phyloP scores from a whole-genome alignment of 2,888 invertebrate genomes.

The Drosophila ezoana region DNA sequence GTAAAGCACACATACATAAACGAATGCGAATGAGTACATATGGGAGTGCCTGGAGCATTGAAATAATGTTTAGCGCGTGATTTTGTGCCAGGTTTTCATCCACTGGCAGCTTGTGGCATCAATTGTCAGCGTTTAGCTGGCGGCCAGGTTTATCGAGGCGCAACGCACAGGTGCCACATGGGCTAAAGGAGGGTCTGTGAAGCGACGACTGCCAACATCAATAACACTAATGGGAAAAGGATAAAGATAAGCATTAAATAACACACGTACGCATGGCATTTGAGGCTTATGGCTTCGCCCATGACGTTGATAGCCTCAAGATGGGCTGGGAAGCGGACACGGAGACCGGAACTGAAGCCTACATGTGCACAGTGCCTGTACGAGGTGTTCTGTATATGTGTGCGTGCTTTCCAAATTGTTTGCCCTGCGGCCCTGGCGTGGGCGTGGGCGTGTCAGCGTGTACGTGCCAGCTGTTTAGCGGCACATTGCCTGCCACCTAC shows the following conservation, averaged over 20 bases:
- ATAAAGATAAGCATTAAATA: constrained; percentile 82
- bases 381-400: constrained; percentile 1
- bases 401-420: constrained; percentile 50
- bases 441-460: constrained; percentile 48
- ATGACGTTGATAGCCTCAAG: constrained; percentile 56
- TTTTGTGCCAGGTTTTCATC: constrained; percentile 54
- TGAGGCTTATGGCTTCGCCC: constrained; percentile 53
- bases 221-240: constrained; percentile 82
- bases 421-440: constrained; percentile 41
- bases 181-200: not conserved
- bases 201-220: constrained; percentile 72
- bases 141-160: constrained; percentile 65
- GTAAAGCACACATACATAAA: constrained; percentile 11
- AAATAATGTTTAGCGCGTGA: constrained; percentile 80
- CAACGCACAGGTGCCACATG: constrained; percentile 33
- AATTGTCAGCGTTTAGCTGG: constrained; percentile 77
- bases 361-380: constrained; percentile 5
- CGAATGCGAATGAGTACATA: constrained; percentile 35
- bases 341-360: constrained; percentile 35
- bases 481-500: constrained; percentile 32
- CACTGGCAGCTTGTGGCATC: constrained; percentile 63
- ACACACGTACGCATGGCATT: constrained; percentile 70
- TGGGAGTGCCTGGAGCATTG: constrained; percentile 67
- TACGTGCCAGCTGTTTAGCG: constrained; percentile 71
- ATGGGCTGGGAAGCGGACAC: not conserved